Percentiles rank a stretch among this genome's conserved stretches.
These are phyloP conservation scores for Cephus nigrinus DNA, from an alignment of 2,888 invertebrate species.

Conservation along the genomic window DNA sequence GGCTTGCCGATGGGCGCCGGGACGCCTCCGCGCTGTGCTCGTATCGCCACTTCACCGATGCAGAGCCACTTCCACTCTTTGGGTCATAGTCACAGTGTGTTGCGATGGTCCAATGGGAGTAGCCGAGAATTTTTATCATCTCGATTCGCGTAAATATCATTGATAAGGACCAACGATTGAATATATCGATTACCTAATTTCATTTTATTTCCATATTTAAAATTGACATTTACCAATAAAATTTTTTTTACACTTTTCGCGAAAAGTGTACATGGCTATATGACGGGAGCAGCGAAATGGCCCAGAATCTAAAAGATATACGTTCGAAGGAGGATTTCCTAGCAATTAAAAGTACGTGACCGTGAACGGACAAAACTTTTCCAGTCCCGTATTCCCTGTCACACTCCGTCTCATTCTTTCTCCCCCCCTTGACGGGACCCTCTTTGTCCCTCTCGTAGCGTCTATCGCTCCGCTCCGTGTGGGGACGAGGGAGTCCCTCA, in stretches of 20 bases:
- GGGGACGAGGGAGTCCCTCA: conserved; percentile 49
- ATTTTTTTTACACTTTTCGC: no score
- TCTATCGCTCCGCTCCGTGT: conserved; percentile 20
- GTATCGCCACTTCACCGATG: background rate
- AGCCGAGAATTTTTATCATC: background rate
- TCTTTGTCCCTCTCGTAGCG: conserved; percentile 18
- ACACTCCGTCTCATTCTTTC: conserved; percentile 26
- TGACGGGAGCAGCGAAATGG: no score
- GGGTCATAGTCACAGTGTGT: background rate
- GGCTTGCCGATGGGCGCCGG: conserved; percentile 3
- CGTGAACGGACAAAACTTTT: conserved; percentile 62
- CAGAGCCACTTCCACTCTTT: background rate
- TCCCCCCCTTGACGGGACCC: conserved; percentile 4
- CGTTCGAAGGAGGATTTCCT: conserved; percentile 19
- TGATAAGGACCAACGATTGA: background rate
- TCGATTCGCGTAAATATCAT: background rate
- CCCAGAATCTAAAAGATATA: background rate
- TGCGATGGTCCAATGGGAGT: background rate
- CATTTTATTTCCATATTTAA: background rate
- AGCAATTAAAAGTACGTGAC: conserved; percentile 51
- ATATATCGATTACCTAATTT: background rate
- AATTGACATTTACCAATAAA: background rate
- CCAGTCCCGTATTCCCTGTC: conserved; percentile 36
- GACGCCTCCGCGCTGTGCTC: conserved; percentile 8
- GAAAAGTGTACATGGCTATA: no score